Evolutionary conservation across 2,113 vertebrate species (phyloP).

Genomic region (Psettodes erumei): DNA sequence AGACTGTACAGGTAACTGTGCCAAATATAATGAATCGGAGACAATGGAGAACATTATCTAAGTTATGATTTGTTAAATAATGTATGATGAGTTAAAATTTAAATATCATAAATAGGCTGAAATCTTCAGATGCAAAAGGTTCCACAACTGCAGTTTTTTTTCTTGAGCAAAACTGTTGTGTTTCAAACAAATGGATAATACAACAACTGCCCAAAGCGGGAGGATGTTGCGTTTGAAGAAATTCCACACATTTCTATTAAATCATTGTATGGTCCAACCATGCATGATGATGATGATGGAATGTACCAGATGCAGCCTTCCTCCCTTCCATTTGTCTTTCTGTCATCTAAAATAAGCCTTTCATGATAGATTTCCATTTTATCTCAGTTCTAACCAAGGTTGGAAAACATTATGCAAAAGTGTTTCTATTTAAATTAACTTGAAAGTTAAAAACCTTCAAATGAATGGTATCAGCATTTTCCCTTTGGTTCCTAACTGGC

Average conservation of each 20-base stretch:
- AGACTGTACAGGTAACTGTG: slow-evolving; percentile 23
- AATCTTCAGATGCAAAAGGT: background rate
- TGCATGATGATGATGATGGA: slow-evolving; percentile 25
- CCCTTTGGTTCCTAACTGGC: background rate
- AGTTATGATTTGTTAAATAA: too few species aligned
- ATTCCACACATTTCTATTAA: slow-evolving; percentile 28
- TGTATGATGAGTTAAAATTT: background rate
- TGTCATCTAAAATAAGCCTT: slow-evolving; percentile 42
- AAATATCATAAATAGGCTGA: background rate
- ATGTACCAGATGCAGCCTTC: slow-evolving; percentile 44
- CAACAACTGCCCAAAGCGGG: background rate
- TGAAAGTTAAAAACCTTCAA: slow-evolving; percentile 31
- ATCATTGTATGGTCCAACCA: slow-evolving; percentile 25
- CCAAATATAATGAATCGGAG: slow-evolving; percentile 11
- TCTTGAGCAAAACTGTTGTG: background rate
- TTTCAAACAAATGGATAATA: slow-evolving; percentile 1
- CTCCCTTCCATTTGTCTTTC: slow-evolving; percentile 52
- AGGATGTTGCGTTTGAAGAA: slow-evolving; percentile 5
- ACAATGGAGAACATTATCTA: slow-evolving; percentile 7
- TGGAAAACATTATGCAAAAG: slow-evolving; percentile 28
- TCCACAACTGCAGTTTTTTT: background rate
- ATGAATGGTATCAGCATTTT: slow-evolving; percentile 48
- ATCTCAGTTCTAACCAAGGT: slow-evolving; percentile 12
- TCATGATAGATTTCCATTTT: slow-evolving; percentile 39
- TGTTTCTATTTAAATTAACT: slow-evolving; percentile 24